A percentile compares a stretch with the other conserved stretches of the same genome.
Conservation (phyloP, 2,888 invertebrate species). For the Xestoiulus laeticollis region DNA sequence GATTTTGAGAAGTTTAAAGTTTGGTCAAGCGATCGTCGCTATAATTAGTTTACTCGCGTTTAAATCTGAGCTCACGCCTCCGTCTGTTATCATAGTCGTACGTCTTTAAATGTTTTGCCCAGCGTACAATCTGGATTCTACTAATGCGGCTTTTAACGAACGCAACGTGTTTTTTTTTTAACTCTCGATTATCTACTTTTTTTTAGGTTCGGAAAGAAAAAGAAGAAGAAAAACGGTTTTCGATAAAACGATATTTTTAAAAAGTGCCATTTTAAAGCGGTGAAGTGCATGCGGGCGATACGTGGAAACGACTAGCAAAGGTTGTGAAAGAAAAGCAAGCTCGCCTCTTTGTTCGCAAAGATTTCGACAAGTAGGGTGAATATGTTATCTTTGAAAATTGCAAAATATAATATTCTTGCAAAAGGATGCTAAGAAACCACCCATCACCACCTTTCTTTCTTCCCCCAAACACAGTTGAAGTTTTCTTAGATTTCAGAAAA, state of each 20-base stretch:
- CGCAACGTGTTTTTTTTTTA: neutral
- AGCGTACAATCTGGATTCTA: neutral
- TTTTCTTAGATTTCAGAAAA: too few relatives aligned
- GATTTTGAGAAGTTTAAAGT: too few relatives aligned
- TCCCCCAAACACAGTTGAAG: too few relatives aligned
- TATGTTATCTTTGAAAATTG: too few relatives aligned
- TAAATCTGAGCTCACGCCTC: too few relatives aligned
- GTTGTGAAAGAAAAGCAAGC: neutral
- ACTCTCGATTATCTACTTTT: neutral
- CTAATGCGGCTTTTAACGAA: neutral
- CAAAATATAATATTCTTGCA: too few relatives aligned
- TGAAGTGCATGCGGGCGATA: neutral
- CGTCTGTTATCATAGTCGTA: neutral
- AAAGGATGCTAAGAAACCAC: too few relatives aligned
- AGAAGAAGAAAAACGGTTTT: constrained; percentile 3
- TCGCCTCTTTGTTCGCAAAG: neutral
- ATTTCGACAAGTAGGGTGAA: too few relatives aligned
- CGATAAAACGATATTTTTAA: neutral
- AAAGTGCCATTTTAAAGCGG: neutral
- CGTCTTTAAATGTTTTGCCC: neutral
- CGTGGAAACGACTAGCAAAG: neutral
- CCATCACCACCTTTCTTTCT: too few relatives aligned
- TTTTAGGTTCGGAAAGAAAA: constrained; percentile 19
- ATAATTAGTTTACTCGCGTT: too few relatives aligned
- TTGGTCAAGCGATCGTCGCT: too few relatives aligned